Evolutionary conservation across 2,888 invertebrate species (phyloP).

Genomic region (Nemotelus pantherinus): DNA sequence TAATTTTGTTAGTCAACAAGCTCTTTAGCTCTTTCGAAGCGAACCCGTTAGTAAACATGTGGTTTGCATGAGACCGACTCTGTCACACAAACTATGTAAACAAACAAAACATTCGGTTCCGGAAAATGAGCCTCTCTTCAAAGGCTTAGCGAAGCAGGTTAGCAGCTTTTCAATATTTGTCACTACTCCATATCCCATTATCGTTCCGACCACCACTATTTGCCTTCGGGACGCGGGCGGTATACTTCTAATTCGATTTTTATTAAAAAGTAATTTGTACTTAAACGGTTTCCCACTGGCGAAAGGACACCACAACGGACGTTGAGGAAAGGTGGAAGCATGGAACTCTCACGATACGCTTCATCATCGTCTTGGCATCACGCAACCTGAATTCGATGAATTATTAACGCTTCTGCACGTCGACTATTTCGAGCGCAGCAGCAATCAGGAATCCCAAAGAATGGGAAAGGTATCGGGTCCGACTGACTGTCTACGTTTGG

Average conservation of each 20-base stretch:
- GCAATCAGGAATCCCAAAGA: neutral
- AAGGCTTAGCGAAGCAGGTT: neutral
- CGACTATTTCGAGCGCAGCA: slow-evolving; percentile 6
- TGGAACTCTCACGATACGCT: slow-evolving; percentile 6
- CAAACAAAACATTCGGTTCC: neutral
- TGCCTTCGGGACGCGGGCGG: neutral
- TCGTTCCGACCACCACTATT: slow-evolving; percentile 13
- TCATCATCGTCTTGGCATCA: slow-evolving; percentile 34
- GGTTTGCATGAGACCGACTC: slow-evolving; percentile 38
- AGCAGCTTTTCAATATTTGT: slow-evolving; percentile 12
- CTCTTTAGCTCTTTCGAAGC: slow-evolving; percentile 43
- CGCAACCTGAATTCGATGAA: slow-evolving; percentile 41
- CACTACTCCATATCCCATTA: neutral
- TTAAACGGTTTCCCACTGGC: slow-evolving; percentile 35
- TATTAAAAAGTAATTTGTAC: slow-evolving; percentile 43
- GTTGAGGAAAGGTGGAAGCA: neutral
- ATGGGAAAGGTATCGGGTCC: neutral
- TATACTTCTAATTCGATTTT: slow-evolving; percentile 38
- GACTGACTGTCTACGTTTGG: too few species aligned
- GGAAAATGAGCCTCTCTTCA: neutral
- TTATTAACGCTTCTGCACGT: slow-evolving; percentile 23
- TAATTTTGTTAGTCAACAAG: slow-evolving; percentile 50
- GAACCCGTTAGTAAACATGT: slow-evolving; percentile 43
- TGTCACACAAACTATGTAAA: neutral
- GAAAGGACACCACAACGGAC: neutral